Conservation (phyloP, 2,888 invertebrate genomes). For the Leptopilina syphax region DNA sequence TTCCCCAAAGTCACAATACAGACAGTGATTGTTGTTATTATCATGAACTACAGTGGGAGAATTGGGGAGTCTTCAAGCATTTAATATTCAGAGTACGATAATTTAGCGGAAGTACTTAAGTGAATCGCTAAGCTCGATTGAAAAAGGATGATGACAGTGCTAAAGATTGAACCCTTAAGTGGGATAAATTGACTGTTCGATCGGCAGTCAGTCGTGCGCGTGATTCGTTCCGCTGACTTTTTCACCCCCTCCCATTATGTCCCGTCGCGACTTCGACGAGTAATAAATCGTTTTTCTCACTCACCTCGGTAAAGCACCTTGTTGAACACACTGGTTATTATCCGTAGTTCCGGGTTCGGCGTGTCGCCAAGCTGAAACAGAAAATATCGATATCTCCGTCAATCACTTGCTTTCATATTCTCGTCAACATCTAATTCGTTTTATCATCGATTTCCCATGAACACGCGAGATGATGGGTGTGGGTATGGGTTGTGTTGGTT, state of each 20-base stretch:
- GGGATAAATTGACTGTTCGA: slow-evolving; percentile 35
- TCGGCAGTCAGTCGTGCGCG: slow-evolving; percentile 36
- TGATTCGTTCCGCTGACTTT: slow-evolving; percentile 36
- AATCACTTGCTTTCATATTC: slow-evolving; percentile 27
- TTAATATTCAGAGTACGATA: background rate
- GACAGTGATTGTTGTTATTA: background rate
- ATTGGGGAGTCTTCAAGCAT: background rate
- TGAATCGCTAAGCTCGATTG: slow-evolving; percentile 23
- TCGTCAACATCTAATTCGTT: slow-evolving; percentile 65
- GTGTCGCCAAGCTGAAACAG: slow-evolving; percentile 89
- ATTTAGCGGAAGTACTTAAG: slow-evolving; percentile 2
- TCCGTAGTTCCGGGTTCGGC: slow-evolving; percentile 90
- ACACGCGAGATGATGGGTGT: slow-evolving; percentile 49
- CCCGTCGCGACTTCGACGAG: slow-evolving; percentile 25
- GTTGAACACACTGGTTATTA: slow-evolving; percentile 92
- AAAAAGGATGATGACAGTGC: slow-evolving; percentile 29
- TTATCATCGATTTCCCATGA: slow-evolving; percentile 70
- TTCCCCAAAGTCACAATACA: background rate
- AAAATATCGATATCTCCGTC: slow-evolving; percentile 51
- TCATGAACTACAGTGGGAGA: background rate
- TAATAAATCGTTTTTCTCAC: slow-evolving; percentile 62
- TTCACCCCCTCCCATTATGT: background rate
- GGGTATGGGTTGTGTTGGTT: slow-evolving; percentile 35
- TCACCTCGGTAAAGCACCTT: slow-evolving; percentile 92
- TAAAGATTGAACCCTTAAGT: slow-evolving; percentile 31